These are phyloP conservation scores for Ailurus styani DNA, from an alignment of 2,113 vertebrate genomes.

Conservation along the genomic window DNA sequence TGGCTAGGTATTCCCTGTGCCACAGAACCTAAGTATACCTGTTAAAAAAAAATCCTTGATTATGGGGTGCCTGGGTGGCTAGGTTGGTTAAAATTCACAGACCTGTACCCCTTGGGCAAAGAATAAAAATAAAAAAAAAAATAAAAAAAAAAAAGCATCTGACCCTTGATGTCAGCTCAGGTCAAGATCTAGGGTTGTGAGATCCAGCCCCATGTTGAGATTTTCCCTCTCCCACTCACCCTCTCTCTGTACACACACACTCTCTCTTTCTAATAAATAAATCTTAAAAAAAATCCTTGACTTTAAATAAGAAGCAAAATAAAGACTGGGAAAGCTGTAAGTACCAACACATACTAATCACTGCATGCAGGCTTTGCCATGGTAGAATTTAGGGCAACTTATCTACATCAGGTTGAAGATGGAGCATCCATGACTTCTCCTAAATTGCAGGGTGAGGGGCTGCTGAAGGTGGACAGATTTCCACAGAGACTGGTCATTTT, in stretches of 20 bases:
- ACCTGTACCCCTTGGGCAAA: too few relatives aligned
- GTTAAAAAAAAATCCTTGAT: not conserved
- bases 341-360: not conserved
- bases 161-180: not conserved
- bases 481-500: not conserved
- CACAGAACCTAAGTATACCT: not conserved
- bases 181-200: not conserved
- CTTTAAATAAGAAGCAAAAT: constrained; percentile 34
- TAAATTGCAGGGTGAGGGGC: not conserved
- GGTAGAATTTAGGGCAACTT: not conserved
- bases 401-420: not conserved
- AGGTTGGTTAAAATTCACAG: not conserved
- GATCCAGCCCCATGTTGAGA: not conserved
- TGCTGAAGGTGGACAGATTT: not conserved
- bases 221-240: not conserved
- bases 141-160: too few relatives aligned
- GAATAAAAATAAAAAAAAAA: too few relatives aligned
- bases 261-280: not conserved
- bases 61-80: not conserved
- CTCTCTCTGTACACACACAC: not conserved
- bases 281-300: not conserved
- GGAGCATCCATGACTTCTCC: not conserved
- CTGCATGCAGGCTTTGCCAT: not conserved
- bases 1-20: not conserved
- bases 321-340: not conserved